phyloP scores from a whole-genome alignment of 2,797 vertebrate species.

The Spondyliosoma cantharus region DNA sequence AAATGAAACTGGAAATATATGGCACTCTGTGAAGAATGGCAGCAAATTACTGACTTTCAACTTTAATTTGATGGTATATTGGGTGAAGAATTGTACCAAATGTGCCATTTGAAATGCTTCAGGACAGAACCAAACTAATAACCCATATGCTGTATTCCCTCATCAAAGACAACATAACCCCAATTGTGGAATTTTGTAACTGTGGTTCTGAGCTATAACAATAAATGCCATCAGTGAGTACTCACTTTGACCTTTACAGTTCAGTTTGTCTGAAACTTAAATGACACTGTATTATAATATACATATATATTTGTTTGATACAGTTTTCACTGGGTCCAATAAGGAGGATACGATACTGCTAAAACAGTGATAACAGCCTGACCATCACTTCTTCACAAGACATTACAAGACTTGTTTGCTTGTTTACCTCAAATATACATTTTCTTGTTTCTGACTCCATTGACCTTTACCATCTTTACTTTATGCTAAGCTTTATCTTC shows the following conservation, averaged over 20 bases:
- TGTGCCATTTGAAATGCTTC: background rate
- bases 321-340: background rate
- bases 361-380: no score
- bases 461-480: no score
- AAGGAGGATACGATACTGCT: background rate
- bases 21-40: background rate
- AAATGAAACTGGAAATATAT: no score
- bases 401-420: background rate
- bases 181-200: no score
- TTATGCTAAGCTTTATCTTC: no score
- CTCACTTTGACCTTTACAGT: background rate
- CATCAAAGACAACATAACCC: no score
- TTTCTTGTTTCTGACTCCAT: no score
- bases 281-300: background rate
- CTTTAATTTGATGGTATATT: background rate
- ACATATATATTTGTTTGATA: no score
- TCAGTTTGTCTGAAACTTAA: background rate
- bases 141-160: background rate
- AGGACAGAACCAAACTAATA: background rate
- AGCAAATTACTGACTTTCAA: background rate
- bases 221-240: background rate
- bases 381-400: background rate
- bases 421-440: background rate
- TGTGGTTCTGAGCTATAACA: no score
- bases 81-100: background rate